These are phyloP conservation scores for Pinna nobilis DNA, from an alignment of 1,140 invertebrate genomes.

Conservation along the genomic window DNA sequence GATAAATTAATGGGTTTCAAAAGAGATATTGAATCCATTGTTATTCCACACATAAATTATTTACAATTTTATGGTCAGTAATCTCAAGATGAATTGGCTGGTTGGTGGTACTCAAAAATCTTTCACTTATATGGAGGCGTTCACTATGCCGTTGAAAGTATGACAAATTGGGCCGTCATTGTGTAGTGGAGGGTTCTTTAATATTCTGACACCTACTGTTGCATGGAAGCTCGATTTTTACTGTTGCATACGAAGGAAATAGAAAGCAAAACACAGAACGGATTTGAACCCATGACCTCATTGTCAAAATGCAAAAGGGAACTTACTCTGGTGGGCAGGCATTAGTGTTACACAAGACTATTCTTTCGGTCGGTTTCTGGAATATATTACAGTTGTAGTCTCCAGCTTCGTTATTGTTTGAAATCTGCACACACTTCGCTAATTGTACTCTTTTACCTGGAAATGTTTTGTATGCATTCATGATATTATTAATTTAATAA, in stretches of 20 bases:
- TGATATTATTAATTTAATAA: not conserved
- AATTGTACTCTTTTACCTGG: not conserved
- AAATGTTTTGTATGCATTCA: not conserved
- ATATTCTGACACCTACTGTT: not conserved
- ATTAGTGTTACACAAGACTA: constrained; percentile 14
- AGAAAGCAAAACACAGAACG: not conserved
- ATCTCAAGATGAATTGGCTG: no score
- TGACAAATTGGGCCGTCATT: not conserved
- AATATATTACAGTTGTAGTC: constrained; percentile 38
- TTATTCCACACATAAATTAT: no score
- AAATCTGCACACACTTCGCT: constrained; percentile 6
- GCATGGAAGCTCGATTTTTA: not conserved
- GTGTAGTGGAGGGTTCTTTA: not conserved
- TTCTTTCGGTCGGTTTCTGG: constrained; percentile 17
- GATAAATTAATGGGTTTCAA: no score
- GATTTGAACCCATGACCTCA: not conserved
- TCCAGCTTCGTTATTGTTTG: constrained; percentile 9
- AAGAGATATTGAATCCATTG: no score
- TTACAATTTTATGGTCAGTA: no score
- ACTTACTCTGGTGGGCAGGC: constrained; percentile 40
- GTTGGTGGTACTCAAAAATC: no score
- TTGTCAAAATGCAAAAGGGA: not conserved
- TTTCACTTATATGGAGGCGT: no score
- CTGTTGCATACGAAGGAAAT: not conserved
- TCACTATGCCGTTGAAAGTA: no score